Evolutionary conservation across 1,140 invertebrate species (phyloP).

Genomic region (Reticulitermes speratus): DNA sequence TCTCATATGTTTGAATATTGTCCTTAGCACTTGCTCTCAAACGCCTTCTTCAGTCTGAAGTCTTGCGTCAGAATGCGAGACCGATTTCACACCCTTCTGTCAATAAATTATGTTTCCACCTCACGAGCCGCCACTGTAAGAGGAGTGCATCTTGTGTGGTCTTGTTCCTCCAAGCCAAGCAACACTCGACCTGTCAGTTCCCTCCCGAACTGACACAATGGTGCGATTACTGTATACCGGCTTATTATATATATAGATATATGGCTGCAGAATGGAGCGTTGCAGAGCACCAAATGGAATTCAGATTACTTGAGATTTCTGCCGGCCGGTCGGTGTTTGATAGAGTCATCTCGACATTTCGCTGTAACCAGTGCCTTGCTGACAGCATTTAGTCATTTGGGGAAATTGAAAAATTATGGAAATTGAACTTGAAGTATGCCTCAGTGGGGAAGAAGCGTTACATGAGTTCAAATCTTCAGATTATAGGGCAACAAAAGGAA

Average conservation of each 20-base stretch:
- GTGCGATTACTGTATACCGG: not conserved
- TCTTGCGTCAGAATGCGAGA: too few relatives aligned
- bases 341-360: not conserved
- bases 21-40: too few relatives aligned
- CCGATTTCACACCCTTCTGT: too few relatives aligned
- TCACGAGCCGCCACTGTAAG: not conserved
- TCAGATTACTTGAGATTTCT: not conserved
- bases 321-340: not conserved
- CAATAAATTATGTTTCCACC: not conserved
- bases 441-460: too few relatives aligned
- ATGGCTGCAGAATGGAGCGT: not conserved
- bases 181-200: slow-evolving; percentile 5
- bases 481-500: too few relatives aligned
- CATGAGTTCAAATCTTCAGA: too few relatives aligned
- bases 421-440: not conserved
- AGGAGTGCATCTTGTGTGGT: not conserved
- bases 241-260: not conserved
- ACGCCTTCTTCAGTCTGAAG: too few relatives aligned
- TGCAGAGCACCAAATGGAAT: not conserved
- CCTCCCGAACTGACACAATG: slow-evolving; percentile 12
- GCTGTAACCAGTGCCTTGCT: not conserved
- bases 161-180: slow-evolving; percentile 5
- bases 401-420: not conserved
- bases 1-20: too few relatives aligned
- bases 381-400: not conserved